Evolutionary conservation across 1,140 invertebrate species (phyloP), one percentile per base, ranked within the genome.

Genomic region (Pseudomyrmex cubaensis): DNA sequence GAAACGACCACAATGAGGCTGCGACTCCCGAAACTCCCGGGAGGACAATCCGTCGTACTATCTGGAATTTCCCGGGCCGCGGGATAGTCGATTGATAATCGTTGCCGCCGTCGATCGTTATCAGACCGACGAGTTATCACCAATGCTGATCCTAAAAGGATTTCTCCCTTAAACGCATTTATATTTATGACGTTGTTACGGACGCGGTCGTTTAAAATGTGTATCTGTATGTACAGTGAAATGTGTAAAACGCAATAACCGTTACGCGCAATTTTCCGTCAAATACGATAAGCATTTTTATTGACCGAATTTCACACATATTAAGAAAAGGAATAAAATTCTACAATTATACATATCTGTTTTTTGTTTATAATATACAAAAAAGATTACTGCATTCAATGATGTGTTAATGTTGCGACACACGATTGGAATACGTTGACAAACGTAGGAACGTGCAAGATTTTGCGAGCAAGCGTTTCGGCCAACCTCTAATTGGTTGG

Each of bases 41-140:
- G 66, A 72, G 66, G 2, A 78, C 76, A 59, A 72, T 70, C 52
- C 76, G 54, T 69, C 46, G 63, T 57, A 15, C 44, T 54, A n/a
- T 66, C 4, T 59, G 54, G 66, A 80, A 80, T 72, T 80, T 72
- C 76, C 10, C 52, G 7, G 2, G n/a, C 52, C 63, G 63, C 64
- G 35, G 44, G 76, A 10, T 46, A 17, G 66, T 12, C 76, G 66
- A 80, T 80, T 80, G 76, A 80, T 80, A 80, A 80, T 80, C 76
- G 54, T 69, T 57, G 52, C 76, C 15, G 44, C 35, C 64, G 44
- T 15, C 20, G 76, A 78, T 70, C 52, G 76, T 80, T 80, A 70
- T 70, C 63, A 22, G 13, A 77, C n/a, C 35, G 7, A 54, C 61
- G 8, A 72, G 76, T 70, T 80, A 70, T 69, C 52, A 52, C 20